Percentiles rank a stretch among this genome's conserved stretches.
phyloP scores from a whole-genome alignment of 2,113 vertebrate genomes.

The Rhegmatorhina hoffmannsi region DNA sequence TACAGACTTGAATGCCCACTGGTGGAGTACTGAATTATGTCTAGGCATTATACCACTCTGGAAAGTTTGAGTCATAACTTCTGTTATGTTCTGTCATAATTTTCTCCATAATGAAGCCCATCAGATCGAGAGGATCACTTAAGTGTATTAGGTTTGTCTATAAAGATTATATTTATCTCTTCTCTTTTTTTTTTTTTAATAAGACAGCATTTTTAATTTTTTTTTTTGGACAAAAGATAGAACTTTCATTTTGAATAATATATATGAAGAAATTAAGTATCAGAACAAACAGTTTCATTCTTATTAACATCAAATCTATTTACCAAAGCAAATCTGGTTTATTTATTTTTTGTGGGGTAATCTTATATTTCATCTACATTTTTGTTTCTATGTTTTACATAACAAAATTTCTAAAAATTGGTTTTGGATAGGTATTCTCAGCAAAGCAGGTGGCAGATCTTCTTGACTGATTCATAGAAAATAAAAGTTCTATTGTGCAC shows the following conservation, averaged over 20 bases:
- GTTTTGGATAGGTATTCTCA: background rate
- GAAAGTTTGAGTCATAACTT: background rate
- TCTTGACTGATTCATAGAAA: background rate
- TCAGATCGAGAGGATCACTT: background rate
- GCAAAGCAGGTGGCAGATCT: background rate
- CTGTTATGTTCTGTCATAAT: background rate
- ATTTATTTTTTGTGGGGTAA: background rate
- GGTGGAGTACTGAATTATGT: background rate
- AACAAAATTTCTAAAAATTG: background rate
- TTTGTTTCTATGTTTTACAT: background rate
- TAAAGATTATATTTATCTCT: background rate
- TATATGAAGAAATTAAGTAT: background rate
- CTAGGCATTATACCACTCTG: background rate
- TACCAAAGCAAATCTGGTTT: background rate
- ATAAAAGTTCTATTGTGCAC: background rate
- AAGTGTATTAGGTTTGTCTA: background rate
- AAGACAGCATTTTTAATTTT: background rate
- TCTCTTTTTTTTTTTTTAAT: background rate
- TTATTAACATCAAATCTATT: background rate
- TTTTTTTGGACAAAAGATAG: background rate
- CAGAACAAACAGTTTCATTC: background rate
- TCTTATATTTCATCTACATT: background rate
- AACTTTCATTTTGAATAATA: background rate
- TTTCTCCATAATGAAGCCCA: background rate
- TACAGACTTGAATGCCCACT: background rate